Evolutionary conservation across 2,113 vertebrate species (phyloP), one percentile per base, ranked within the genome.

Genomic region (Apodemus sylvaticus): DNA sequence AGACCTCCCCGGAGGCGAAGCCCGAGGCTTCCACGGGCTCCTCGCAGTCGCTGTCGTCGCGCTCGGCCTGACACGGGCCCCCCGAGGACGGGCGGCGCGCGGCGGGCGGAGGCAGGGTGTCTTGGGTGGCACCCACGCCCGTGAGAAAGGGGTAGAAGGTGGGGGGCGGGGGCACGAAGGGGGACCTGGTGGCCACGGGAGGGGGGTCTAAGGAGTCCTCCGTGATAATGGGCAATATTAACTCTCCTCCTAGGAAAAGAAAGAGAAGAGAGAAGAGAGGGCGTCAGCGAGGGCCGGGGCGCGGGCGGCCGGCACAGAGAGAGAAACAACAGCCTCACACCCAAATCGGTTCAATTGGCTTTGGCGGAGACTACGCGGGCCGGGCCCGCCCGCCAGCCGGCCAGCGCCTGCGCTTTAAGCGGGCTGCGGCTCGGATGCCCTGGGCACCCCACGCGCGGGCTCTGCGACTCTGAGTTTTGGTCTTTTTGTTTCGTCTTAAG

Each of bases 181-280:
- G 99, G 98, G 99, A 99, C 93, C 98, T 99, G 95, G 99, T 99
- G 98, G 99, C 99, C 98, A 99, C 99, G 97, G 99, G 99, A 98
- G 99, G 99, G 98, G 99, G 99, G 98, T 99, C 99, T 99, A 99
- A 98, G 98, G 99, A 99, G 98, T 99, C 99, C 99, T 99, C 99
- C 96, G 99, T 99, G 98, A 99, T 99, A 98, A 99, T 99, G 98
- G 99, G 99, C 98, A 99, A 99, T 97, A 99, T 99, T 99, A 99
- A 99, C 99, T 99, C 99, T 98, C 99, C 99, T 99, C 99, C 99
- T 99, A 97, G 96, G 97, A 98, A 86, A 98, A 97, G 95, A 96
- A 92, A 97, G 89, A 92, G 96, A 95, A 97, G 94, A 98, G 87
- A 98, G 22, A 97, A 95, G 82, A 45, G 3, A 14, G 82, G 88